Evolutionary conservation across 2,888 invertebrate species (phyloP).

Genomic region (Pheosia gnoma): DNA sequence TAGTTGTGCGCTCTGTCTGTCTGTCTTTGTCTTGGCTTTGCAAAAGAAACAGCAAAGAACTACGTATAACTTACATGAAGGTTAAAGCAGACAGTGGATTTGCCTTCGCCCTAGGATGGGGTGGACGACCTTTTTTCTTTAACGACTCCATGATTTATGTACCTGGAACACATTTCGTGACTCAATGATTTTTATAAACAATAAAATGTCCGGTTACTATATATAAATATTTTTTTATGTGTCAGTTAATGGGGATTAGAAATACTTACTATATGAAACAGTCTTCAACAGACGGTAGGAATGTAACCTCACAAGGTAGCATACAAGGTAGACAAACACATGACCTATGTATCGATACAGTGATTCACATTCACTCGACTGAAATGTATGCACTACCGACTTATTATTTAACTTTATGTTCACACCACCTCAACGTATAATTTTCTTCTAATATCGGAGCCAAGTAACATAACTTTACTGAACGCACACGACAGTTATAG

Average conservation of each 20-base stretch:
- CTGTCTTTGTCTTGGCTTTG: no score
- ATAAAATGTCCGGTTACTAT: no score
- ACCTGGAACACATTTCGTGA: constrained; percentile 24
- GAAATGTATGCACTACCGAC: constrained; percentile 28
- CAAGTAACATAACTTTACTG: no score
- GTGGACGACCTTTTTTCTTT: constrained; percentile 80
- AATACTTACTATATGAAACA: constrained; percentile 35
- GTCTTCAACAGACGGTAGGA: constrained; percentile 27
- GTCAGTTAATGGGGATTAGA: constrained; percentile 25
- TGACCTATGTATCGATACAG: constrained; percentile 32
- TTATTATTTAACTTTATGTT: constrained; percentile 27
- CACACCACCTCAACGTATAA: constrained; percentile 19
- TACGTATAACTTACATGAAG: constrained; percentile 86
- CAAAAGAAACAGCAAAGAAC: no score
- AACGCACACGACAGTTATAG: no score
- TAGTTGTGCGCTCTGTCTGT: no score
- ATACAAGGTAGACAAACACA: constrained; percentile 27
- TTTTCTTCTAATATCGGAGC: constrained; percentile 9
- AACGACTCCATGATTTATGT: constrained; percentile 76
- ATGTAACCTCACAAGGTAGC: constrained; percentile 27
- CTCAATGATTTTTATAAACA: no score
- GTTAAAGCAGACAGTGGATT: constrained; percentile 87
- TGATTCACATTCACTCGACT: constrained; percentile 18
- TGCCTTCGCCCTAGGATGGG: constrained; percentile 86
- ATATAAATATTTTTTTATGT: neutral